Base-by-base conservation (phyloP, 2,888 invertebrate species). In the Balanococcus diminutus region DNA sequence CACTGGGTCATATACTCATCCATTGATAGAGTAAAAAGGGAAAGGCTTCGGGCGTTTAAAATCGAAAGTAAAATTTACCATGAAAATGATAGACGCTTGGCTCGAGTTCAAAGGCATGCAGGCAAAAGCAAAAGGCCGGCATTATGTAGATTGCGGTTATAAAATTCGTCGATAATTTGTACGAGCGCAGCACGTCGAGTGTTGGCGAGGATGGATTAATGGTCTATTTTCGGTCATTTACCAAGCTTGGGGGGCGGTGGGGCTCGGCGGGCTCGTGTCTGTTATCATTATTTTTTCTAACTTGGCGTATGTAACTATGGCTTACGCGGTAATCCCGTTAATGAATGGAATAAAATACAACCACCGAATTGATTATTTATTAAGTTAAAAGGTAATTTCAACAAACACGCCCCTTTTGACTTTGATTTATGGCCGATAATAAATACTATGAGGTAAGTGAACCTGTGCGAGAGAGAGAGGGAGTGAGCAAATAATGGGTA, bases 361-460 rank as follows among this genome's bases (percentile, higher is more conserved):
- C 51, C 19, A 5, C 4, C 25, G 67, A 67, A 67, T 67, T 67
- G 67, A 67, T 67, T 67, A 67, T 67, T 31, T 67, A 31, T 67
- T 28, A 28, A 31, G 67, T 67, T 67, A 67, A 31, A 67, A 67
- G 28, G 67, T 67, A 67, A 67, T 67, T 67, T 67, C 1, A 31
- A 9, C 67, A 31, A 67, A 75, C 32, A 75, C 75, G 75, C 75
- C 75, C 75, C n/a, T 75, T 75, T 75, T 28, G 75, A 32, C 75
- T 75, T 75, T 75, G 75, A 75, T 75, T 75, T 75, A 75, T 32
- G 32, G n/a, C 32, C 14, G 75, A 75, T 75, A 36, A 32, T 75
- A 75, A 31, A 32, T 31, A 22, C n/a, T 61, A 72, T 16, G 2
- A 67, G 61, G 61, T 67, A 28, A 67, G 25, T 14, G 61, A 67